phyloP scores from a whole-genome alignment of 2,888 invertebrate species.

The Spisula solida region DNA sequence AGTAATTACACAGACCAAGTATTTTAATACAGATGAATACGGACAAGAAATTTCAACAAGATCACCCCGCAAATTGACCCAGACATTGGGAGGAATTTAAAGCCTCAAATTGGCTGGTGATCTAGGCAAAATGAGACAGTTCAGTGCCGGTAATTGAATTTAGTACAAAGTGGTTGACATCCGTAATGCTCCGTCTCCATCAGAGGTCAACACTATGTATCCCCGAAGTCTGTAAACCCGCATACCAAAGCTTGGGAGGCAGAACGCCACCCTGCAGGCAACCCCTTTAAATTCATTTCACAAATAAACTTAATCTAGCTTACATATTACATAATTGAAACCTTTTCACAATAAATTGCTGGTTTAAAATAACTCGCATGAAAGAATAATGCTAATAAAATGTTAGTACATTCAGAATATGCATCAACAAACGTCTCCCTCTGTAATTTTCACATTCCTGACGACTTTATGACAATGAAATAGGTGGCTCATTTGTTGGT shows the following conservation, averaged over 20 bases:
- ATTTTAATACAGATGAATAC: not conserved
- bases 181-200: constrained; percentile 11
- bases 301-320: constrained; percentile 50
- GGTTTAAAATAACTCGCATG: constrained; percentile 50
- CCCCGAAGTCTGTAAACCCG: constrained; percentile 18
- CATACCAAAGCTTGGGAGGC: constrained; percentile 49
- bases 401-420: constrained; percentile 43
- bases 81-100: not conserved
- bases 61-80: not conserved
- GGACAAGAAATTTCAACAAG: not conserved
- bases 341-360: constrained; percentile 47
- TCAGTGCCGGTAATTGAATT: constrained; percentile 50
- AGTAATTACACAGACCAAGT: not conserved
- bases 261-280: constrained; percentile 45
- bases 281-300: constrained; percentile 38
- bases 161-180: constrained; percentile 36
- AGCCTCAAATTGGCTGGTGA: not conserved
- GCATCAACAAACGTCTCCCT: constrained; percentile 58
- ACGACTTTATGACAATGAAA: constrained; percentile 35
- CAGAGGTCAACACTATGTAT: constrained; percentile 23
- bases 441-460: constrained; percentile 67
- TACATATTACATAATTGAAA: constrained; percentile 63
- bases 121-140: not conserved
- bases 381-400: constrained; percentile 51
- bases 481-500: constrained; percentile 45